These are phyloP conservation scores for Premnoplex brunnescens DNA, from an alignment of 2,797 vertebrate species.

Conservation along the genomic window DNA sequence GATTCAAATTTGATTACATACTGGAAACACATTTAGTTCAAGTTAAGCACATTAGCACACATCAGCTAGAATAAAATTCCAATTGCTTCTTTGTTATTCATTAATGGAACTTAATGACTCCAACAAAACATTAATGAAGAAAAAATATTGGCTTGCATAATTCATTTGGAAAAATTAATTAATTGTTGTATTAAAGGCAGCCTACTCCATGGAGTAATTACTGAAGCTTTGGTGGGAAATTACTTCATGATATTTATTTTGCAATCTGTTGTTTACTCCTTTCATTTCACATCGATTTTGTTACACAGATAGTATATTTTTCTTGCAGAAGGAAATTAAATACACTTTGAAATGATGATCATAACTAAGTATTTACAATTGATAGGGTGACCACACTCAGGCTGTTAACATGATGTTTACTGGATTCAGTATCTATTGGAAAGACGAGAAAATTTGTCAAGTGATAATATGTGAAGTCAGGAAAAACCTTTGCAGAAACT, in stretches of 20 bases:
- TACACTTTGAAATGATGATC: conserved; percentile 39
- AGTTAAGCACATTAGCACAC: conserved; percentile 70
- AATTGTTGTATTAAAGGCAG: conserved; percentile 78
- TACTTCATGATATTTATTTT: conserved; percentile 74
- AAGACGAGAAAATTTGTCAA: conserved; percentile 3
- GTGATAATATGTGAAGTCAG: not conserved
- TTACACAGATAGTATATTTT: conserved; percentile 49
- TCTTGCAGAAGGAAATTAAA: conserved; percentile 53
- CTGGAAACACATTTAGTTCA: conserved; percentile 72
- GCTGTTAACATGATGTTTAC: not conserved
- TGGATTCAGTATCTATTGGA: not conserved
- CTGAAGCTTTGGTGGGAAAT: conserved; percentile 69
- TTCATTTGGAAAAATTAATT: conserved; percentile 82
- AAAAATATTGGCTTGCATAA: conserved; percentile 80
- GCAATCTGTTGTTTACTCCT: conserved; percentile 73
- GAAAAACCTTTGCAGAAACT: not conserved
- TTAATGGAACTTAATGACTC: conserved; percentile 79
- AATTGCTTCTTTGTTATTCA: conserved; percentile 75
- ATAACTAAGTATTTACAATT: conserved; percentile 43
- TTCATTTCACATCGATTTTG: conserved; percentile 51
- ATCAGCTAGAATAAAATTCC: conserved; percentile 72
- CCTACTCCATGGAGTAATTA: conserved; percentile 73
- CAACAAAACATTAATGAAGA: conserved; percentile 77
- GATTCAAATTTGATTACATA: conserved; percentile 78
- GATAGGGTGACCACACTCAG: not conserved